Percentiles rank a stretch among this genome's conserved stretches.
Evolutionary conservation across 1,140 invertebrate species (phyloP).

Genomic region (Latrodectus geometricus): DNA sequence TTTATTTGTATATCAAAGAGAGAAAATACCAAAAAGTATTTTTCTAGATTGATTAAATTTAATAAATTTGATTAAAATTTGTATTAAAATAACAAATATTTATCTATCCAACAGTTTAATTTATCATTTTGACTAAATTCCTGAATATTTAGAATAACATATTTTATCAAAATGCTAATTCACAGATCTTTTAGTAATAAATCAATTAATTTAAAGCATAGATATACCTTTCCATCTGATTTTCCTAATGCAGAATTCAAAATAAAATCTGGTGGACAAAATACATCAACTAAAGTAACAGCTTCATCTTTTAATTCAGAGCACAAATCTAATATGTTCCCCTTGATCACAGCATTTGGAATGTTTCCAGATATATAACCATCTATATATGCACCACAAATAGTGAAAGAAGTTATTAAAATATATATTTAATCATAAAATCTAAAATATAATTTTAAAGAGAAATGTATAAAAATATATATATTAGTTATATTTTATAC

Average conservation of each 20-base stretch:
- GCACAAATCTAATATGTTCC: constrained; percentile 67
- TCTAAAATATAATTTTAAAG: too few species aligned
- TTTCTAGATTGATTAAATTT: too few species aligned
- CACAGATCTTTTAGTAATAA: too few species aligned
- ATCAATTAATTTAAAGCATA: not conserved
- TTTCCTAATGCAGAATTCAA: constrained; percentile 82
- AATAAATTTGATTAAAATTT: too few species aligned
- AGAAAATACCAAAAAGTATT: too few species aligned
- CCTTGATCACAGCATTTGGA: constrained; percentile 40
- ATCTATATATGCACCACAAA: not conserved
- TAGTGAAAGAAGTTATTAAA: not conserved
- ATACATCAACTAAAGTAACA: constrained; percentile 82
- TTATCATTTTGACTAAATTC: too few species aligned
- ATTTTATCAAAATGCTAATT: too few species aligned
- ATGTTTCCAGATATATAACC: constrained; percentile 36
- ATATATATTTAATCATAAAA: too few species aligned
- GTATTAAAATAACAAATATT: too few species aligned
- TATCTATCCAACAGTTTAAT: too few species aligned
- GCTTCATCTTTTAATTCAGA: constrained; percentile 79
- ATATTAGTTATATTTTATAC: not conserved
- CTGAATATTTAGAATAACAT: too few species aligned
- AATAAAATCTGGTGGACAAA: constrained; percentile 89
- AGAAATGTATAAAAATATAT: not conserved
- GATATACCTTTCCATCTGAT: constrained; percentile 76
- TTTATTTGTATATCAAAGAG: too few species aligned